phyloP scores from a whole-genome alignment of 2,113 vertebrate genomes.

The Empidonax alnorum region DNA sequence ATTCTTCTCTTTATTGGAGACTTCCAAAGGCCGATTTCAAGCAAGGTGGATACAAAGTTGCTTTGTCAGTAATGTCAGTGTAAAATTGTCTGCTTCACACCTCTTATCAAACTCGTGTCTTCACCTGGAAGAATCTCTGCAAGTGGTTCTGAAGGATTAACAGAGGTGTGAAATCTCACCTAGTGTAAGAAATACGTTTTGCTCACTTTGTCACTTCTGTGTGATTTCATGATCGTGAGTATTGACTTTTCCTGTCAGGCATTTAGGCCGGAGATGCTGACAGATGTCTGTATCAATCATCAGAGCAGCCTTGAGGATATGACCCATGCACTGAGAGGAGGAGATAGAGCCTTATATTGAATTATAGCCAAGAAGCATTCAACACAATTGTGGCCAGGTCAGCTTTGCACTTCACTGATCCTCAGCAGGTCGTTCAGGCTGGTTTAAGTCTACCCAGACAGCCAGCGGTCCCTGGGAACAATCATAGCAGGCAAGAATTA shows the following conservation, averaged over 20 bases:
- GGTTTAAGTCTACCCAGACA: not conserved
- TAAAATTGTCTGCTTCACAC: not conserved
- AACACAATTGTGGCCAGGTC: conserved; percentile 9
- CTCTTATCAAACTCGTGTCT: not conserved
- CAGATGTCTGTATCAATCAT: conserved; percentile 16
- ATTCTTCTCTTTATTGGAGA: not conserved
- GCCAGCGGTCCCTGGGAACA: not conserved
- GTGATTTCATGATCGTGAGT: not conserved
- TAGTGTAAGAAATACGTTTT: not conserved
- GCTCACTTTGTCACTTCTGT: not conserved
- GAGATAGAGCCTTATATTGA: not conserved
- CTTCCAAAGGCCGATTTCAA: not conserved
- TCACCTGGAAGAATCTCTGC: not conserved
- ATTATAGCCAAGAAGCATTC: not conserved
- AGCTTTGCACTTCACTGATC: conserved; percentile 10
- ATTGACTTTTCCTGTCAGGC: conserved; percentile 12
- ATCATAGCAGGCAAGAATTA: not conserved
- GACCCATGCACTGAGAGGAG: not conserved
- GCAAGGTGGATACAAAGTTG: not conserved
- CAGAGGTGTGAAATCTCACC: not conserved
- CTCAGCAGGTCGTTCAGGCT: not conserved
- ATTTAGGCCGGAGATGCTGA: not conserved
- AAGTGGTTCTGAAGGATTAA: not conserved
- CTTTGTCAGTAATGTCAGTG: not conserved
- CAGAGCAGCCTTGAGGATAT: not conserved